These are phyloP conservation scores for Oreocharis arfaki DNA, from an alignment of 2,113 vertebrate species.

Conservation along the genomic window DNA sequence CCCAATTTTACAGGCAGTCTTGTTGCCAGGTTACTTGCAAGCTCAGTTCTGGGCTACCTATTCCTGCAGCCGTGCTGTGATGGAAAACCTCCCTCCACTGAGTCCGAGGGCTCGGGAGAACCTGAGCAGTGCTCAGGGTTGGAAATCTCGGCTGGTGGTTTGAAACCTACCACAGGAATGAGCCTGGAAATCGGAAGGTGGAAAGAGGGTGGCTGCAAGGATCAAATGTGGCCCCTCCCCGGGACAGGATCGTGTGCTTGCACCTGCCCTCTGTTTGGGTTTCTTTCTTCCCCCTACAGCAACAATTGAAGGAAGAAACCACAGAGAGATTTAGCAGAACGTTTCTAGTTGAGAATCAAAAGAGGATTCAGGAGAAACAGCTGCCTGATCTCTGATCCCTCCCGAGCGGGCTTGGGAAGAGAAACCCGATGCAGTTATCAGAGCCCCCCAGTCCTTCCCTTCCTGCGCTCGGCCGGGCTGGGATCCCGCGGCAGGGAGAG, in stretches of 20 bases:
- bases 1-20: background rate
- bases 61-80: background rate
- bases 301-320: background rate
- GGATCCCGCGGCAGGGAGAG: background rate
- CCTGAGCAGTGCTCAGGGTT: background rate
- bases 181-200: background rate
- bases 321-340: background rate
- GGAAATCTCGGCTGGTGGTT: background rate
- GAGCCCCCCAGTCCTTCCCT: background rate
- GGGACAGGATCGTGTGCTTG: background rate
- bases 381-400: background rate
- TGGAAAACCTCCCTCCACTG: background rate
- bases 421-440: background rate
- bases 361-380: background rate
- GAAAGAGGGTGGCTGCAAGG: background rate
- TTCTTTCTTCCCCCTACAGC: background rate
- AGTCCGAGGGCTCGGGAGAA: rapidly evolving
- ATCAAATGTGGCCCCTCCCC: background rate
- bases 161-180: background rate
- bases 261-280: background rate
- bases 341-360: background rate
- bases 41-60: background rate
- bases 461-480: background rate
- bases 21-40: background rate
- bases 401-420: background rate